These are phyloP conservation scores for Orbicella faveolata DNA, from an alignment of 64 coral and sea anemone species.

Conservation along the genomic window DNA sequence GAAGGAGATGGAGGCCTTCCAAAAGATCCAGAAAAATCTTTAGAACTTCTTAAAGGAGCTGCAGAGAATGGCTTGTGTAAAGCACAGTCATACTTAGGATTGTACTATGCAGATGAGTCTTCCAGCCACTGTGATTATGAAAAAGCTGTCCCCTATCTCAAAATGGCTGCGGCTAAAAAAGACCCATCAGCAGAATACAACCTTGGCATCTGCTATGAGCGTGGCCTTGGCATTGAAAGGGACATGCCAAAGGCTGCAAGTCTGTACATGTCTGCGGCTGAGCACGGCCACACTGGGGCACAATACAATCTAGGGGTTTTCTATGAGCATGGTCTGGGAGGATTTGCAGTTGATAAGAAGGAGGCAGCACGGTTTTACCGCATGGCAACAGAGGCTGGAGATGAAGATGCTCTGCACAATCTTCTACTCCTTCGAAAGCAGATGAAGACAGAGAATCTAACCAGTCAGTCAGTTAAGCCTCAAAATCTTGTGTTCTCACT, in stretches of 20 bases:
- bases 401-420: slow-evolving; percentile 89
- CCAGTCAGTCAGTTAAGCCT: slow-evolving; percentile 12
- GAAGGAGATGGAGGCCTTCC: slow-evolving; percentile 66
- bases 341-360: slow-evolving; percentile 60
- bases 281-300: slow-evolving; percentile 81
- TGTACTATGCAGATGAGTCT: slow-evolving; percentile 77
- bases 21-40: slow-evolving; percentile 44
- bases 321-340: slow-evolving; percentile 88
- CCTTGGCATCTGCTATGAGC: slow-evolving; percentile 93
- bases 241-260: slow-evolving; percentile 69
- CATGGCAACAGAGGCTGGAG: slow-evolving; percentile 90
- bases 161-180: slow-evolving; percentile 79
- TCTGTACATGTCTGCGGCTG: slow-evolving; percentile 78
- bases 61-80: slow-evolving; percentile 65
- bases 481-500: slow-evolving; percentile 35
- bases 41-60: slow-evolving; percentile 55
- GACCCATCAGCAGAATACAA: slow-evolving; percentile 84
- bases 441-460: not conserved
- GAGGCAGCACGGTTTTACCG: slow-evolving; percentile 83
- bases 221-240: slow-evolving; percentile 71
- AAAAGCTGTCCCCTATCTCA: slow-evolving; percentile 66
- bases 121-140: slow-evolving; percentile 62
- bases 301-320: slow-evolving; percentile 96
- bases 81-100: slow-evolving; percentile 79
- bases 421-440: slow-evolving; percentile 47